Evolutionary conservation across 2,888 invertebrate genomes (phyloP).

Genomic region (Eulithis testata): DNA sequence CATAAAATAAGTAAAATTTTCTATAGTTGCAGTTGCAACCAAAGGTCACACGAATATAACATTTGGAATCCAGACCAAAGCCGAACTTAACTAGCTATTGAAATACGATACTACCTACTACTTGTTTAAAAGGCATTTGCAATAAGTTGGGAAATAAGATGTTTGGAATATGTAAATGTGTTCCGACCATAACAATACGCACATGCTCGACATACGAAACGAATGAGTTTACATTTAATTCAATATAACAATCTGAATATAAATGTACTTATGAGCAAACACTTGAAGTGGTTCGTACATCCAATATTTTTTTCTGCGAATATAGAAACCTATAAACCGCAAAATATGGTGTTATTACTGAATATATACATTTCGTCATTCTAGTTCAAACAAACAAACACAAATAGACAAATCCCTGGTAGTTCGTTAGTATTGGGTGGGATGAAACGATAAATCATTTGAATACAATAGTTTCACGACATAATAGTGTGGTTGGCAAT

Average conservation of each 20-base stretch:
- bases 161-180: slow-evolving; percentile 45
- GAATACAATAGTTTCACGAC: slow-evolving; percentile 31
- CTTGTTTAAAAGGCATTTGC: slow-evolving; percentile 31
- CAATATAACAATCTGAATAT: slow-evolving; percentile 28
- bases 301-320: slow-evolving; percentile 12
- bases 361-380: slow-evolving; percentile 4
- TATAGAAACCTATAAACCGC: neutral
- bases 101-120: slow-evolving; percentile 14
- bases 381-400: slow-evolving; percentile 2
- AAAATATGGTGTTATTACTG: neutral
- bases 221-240: slow-evolving; percentile 26
- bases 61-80: slow-evolving; percentile 11
- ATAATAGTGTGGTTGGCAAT: slow-evolving; percentile 34
- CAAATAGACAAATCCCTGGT: neutral
- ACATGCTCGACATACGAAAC: slow-evolving; percentile 45
- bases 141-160: slow-evolving; percentile 23
- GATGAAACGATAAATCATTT: slow-evolving; percentile 25
- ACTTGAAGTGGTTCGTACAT: slow-evolving; percentile 15
- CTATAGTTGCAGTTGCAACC: neutral
- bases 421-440: neutral
- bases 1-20: slow-evolving; percentile 3
- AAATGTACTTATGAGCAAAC: slow-evolving; percentile 19
- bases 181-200: slow-evolving; percentile 39
- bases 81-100: slow-evolving; percentile 6
- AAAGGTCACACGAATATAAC: slow-evolving; percentile 15